phyloP scores from a whole-genome alignment of 2,888 invertebrate species.

The Eilema depressum region DNA sequence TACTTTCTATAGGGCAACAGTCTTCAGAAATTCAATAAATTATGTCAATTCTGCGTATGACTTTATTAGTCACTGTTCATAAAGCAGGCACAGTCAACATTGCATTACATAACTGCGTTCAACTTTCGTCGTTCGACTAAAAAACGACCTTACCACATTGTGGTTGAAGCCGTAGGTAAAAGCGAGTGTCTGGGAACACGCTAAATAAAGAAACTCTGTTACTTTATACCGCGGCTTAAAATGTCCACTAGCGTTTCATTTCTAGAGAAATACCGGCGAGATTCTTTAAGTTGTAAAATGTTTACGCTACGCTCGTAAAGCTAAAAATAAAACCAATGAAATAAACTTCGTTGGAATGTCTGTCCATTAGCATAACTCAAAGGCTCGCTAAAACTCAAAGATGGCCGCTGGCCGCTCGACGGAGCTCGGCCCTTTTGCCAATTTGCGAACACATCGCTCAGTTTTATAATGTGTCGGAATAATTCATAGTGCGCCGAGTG shows the following conservation, averaged over 20 bases:
- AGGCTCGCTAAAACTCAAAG: neutral
- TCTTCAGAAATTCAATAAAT: neutral
- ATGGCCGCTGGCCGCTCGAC: neutral
- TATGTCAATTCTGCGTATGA: neutral
- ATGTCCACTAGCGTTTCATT: neutral
- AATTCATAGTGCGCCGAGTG: constrained; percentile 33
- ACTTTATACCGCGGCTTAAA: neutral
- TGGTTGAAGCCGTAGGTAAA: neutral
- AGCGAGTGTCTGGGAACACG: neutral
- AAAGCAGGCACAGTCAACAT: no score
- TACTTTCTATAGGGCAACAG: neutral
- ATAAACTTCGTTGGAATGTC: neutral
- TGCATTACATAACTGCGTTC: no score
- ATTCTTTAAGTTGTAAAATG: neutral
- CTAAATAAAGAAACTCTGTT: neutral
- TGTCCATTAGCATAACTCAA: neutral
- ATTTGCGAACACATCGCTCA: constrained; percentile 45
- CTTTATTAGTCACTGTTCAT: no score
- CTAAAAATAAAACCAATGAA: neutral
- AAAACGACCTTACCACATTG: neutral
- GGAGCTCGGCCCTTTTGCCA: constrained; percentile 15
- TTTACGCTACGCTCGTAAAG: neutral
- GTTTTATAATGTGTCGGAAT: constrained; percentile 57
- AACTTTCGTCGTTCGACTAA: no score
- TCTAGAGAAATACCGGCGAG: neutral